Evolutionary conservation across 2,113 vertebrate species (phyloP).

Genomic region (Ameiurus melas): DNA sequence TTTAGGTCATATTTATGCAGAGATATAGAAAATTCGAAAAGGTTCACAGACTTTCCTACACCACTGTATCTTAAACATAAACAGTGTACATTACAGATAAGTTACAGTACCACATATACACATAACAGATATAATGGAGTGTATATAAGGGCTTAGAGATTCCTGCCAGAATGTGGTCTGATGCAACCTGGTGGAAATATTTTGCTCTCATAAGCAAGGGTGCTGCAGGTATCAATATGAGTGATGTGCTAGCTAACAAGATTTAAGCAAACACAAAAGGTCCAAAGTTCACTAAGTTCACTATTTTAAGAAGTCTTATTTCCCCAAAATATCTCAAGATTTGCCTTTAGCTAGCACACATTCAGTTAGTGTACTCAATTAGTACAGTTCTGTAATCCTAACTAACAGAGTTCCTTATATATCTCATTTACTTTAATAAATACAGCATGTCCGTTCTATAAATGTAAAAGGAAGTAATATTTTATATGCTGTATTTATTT

Average conservation of each 20-base stretch:
- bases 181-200: conserved; percentile 17
- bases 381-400: background rate
- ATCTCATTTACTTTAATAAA: background rate
- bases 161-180: background rate
- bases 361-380: background rate
- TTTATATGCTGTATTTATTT: too few relatives aligned
- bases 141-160: background rate
- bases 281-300: background rate
- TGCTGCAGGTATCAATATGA: background rate
- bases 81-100: background rate
- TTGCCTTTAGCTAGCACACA: background rate
- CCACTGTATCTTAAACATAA: background rate
- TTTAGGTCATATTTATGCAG: too few relatives aligned
- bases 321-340: background rate
- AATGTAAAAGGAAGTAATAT: background rate
- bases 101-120: background rate
- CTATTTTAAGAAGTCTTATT: background rate
- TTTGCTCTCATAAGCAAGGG: background rate
- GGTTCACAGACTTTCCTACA: too few relatives aligned
- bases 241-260: background rate
- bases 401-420: background rate
- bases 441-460: background rate
- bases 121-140: background rate
- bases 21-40: too few relatives aligned
- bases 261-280: background rate